Base-by-base conservation (phyloP, 1,140 invertebrate genomes). In the Rhyzopertha dominica region DNA sequence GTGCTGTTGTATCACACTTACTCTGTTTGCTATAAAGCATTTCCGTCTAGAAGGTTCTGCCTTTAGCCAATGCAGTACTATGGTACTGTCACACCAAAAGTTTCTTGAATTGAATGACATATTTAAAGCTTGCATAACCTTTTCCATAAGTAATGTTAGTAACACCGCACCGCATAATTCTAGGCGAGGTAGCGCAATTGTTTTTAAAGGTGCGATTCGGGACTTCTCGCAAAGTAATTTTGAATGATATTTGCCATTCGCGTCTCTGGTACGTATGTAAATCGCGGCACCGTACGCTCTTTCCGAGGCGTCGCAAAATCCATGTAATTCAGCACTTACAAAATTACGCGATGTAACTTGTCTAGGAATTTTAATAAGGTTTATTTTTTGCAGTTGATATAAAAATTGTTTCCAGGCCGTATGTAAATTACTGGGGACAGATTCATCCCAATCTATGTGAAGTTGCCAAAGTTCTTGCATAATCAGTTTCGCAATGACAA, bases 161-260 rank as follows among this genome's bases (percentile, higher is more conserved):
- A 63, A 25, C 9, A 49, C 4, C 7, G 58, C 61, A n/a, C 42
- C 49, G 38, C 49, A 57, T 0, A 73, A 49, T 45, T 74, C 71
- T n/a, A 71, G 32, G 18, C 66, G 10, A 8, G 69, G 61, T 43
- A 69, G 55, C 5, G 69, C 43, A n/a, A 31, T 35, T 8, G 45
- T 42, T 57, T 69, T 65, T 0, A 68, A 16, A 5, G 71, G 69
- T 7, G 68, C 59, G 1, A 72, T 66, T 47, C 58, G 55, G 5
- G 53, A 43, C 51, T 73, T 72, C 0, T 63, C 42, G 19, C 43
- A 51, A 14, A 64, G 37, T 23, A 54, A 48, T 5, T 22, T 14
- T 1, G 26, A 20, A 4, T 31, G 30, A 8, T 12, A 5, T n/a
- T n/a, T 17, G 5, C 5, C n/a, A n/a, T n/a, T n/a, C 17, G 30